These are phyloP conservation scores for Noctilio leporinus DNA, from an alignment of 2,113 vertebrate species.

Conservation along the genomic window DNA sequence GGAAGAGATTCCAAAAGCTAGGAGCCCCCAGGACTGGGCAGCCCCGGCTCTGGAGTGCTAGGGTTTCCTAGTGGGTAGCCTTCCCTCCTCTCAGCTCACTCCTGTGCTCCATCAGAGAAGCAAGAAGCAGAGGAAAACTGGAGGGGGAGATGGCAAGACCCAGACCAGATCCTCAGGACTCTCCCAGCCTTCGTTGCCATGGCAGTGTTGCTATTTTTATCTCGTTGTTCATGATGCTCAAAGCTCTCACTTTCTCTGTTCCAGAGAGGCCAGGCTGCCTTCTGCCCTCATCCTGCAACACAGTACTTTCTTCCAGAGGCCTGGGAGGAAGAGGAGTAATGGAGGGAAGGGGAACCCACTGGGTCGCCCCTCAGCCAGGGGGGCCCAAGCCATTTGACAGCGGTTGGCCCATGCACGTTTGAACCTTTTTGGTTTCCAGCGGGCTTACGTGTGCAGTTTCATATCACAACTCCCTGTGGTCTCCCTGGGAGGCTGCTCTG, in stretches of 20 bases:
- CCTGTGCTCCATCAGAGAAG: neutral
- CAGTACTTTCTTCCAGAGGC: constrained; percentile 6
- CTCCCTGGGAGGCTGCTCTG: neutral
- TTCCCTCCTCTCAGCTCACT: neutral
- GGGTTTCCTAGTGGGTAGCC: neutral
- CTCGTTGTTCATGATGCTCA: constrained; percentile 75
- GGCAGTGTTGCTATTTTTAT: constrained; percentile 84
- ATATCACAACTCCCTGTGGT: neutral
- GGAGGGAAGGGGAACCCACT: neutral
- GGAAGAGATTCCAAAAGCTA: neutral
- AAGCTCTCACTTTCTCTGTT: constrained; percentile 77
- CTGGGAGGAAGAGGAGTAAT: neutral
- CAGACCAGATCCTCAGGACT: constrained; percentile 76
- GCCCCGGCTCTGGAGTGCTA: neutral
- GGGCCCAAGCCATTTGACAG: neutral
- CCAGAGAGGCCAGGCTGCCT: constrained; percentile 64
- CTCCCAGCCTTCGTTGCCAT: constrained; percentile 79
- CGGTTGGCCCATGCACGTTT: neutral
- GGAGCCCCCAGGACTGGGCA: neutral
- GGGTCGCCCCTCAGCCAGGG: neutral
- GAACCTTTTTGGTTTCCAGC: neutral
- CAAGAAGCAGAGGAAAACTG: neutral
- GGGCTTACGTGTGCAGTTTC: neutral
- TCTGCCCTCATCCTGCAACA: constrained; percentile 26
- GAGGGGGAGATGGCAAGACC: constrained; percentile 68